phyloP scores from a whole-genome alignment of 2,113 vertebrate genomes.

The Sander lucioperca region DNA sequence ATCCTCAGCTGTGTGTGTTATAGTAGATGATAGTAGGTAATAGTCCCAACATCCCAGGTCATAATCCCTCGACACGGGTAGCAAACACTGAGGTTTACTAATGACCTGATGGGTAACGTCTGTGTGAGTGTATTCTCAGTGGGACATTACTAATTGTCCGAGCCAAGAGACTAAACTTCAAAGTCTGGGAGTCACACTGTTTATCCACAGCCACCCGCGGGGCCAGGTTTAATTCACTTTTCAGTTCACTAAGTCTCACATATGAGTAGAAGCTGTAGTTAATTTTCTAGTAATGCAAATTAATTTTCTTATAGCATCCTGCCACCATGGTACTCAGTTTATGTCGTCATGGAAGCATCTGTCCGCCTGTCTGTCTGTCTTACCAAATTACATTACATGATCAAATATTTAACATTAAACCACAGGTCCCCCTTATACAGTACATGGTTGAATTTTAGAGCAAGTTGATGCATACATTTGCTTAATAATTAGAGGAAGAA shows the following conservation, averaged over 20 bases:
- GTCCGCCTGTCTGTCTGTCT: not conserved
- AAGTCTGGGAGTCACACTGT: slow-evolving; percentile 7
- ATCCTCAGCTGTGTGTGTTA: slow-evolving; percentile 16
- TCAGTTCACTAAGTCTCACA: slow-evolving; percentile 1
- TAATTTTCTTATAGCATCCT: not conserved
- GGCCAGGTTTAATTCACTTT: slow-evolving; percentile 39
- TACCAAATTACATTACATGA: not conserved
- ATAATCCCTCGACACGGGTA: slow-evolving; percentile 12
- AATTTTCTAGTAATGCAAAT: not conserved
- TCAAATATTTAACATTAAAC: not conserved
- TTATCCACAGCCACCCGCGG: slow-evolving; percentile 44
- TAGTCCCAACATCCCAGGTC: slow-evolving; percentile 46
- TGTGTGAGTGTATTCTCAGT: slow-evolving; percentile 33
- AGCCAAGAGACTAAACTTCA: slow-evolving; percentile 36
- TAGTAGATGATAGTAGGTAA: slow-evolving; percentile 3
- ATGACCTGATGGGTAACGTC: slow-evolving; percentile 37
- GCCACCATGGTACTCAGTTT: too few species aligned
- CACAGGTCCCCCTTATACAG: too few species aligned
- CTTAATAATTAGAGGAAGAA: not conserved
- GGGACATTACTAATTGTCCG: slow-evolving; percentile 51
- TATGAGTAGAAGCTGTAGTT: slow-evolving; percentile 3
- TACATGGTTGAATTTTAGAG: not conserved
- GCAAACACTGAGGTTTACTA: slow-evolving; percentile 34
- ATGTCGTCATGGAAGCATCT: not conserved
- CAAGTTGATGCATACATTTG: not conserved